Base-by-base conservation (phyloP, 2,888 invertebrate species). In the Cyclophora albipunctata region DNA sequence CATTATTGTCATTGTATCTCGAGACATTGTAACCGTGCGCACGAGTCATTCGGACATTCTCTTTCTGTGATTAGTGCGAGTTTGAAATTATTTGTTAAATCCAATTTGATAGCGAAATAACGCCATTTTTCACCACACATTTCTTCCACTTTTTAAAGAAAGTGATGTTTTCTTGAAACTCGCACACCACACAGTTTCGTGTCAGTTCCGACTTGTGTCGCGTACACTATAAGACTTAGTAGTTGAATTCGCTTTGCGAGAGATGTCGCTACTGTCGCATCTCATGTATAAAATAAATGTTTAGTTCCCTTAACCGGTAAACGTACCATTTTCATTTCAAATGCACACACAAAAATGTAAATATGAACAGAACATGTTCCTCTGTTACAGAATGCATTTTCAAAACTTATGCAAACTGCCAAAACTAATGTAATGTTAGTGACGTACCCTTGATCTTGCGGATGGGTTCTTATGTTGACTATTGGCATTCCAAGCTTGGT, bases 371-470 rank as follows among this genome's bases (percentile, higher is more conserved):
- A 51, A 77, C 67, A 72, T 77, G 75, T 79, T 76, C 78, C 79
- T 80, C 78, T 75, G 71, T 72, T 62, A 59, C 53, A 69, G 69
- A 81, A 79, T 84, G 86, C 86, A 86, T 85, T 85, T 86, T 84
- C 86, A 85, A 42, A 84, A 83, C 57, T 57, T 84, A 84, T 83
- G 85, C 85, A 77, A 81, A 84, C 86, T 86, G 87, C 87, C 87
- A 88, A 87, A 88, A 83, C 74, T 82, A 83, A 79, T 84, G 75
- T 84, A 80, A 81, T 81, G 72, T 78, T 85, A 81, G 83, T 78
- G 73, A 66, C 64, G 66, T 62, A 57, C 56, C 55, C 55, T 4
- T 20, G 65, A 65, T 66, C 72, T 68, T 67, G 66, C 56, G 46
- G 49, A 54, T 51, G 57, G 58, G 47, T 34, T 37, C 49, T 40